These are phyloP conservation scores for Myiozetetes cayanensis DNA, from an alignment of 2,113 vertebrate species.

Conservation along the genomic window DNA sequence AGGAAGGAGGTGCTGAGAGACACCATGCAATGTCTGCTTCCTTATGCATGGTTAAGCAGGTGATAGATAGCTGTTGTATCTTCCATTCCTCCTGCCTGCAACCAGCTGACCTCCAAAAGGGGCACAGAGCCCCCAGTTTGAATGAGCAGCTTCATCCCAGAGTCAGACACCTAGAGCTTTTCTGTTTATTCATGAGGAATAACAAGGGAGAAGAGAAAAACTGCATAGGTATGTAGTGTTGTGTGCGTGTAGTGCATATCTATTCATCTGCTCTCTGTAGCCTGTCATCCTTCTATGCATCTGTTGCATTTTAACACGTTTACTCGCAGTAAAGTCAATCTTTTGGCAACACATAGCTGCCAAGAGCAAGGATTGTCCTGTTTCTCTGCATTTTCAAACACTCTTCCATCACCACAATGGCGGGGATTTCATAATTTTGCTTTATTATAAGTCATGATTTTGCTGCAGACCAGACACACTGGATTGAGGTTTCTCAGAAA, in stretches of 20 bases:
- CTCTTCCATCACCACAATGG: background rate
- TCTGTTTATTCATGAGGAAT: background rate
- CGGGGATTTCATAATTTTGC: background rate
- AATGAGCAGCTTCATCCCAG: background rate
- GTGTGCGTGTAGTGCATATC: background rate
- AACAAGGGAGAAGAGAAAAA: background rate
- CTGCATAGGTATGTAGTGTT: background rate
- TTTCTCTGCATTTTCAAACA: background rate
- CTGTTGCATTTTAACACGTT: background rate
- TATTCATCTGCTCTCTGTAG: background rate
- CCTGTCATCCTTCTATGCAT: background rate
- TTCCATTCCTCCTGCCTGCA: background rate
- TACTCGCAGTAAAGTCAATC: background rate
- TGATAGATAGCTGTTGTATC: background rate
- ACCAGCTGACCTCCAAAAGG: background rate
- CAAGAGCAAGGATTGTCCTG: background rate
- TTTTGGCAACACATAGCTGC: background rate
- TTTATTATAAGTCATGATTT: background rate
- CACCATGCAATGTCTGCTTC: background rate
- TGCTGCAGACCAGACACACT: conserved; percentile 17
- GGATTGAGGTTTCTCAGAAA: conserved; percentile 10
- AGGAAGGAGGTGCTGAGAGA: background rate
- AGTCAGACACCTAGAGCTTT: background rate
- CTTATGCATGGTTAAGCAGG: background rate
- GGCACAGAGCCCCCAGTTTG: background rate